A percentile compares a stretch with the other conserved stretches of the same genome.
These are phyloP conservation scores for Metridium senile DNA, from an alignment of 92 coral and sea anemone genomes.

Conservation along the genomic window DNA sequence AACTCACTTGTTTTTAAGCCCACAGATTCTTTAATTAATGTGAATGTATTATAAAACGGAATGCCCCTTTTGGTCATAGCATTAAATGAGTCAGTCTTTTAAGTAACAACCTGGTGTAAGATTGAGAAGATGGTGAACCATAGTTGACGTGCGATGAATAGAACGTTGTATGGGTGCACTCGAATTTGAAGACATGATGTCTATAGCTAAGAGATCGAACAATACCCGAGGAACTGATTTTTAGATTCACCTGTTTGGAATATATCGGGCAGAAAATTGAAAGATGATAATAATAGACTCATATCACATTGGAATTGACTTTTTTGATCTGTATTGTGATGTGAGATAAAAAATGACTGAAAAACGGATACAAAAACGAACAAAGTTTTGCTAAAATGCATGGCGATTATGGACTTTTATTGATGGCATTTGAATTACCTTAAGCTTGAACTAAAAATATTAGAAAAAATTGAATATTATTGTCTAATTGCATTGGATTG, in stretches of 20 bases:
- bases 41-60: background rate
- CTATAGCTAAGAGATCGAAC: background rate
- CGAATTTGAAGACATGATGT: slow-evolving; percentile 6
- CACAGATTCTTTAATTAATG: background rate
- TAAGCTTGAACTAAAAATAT: too few relatives aligned
- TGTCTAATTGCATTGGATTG: too few relatives aligned
- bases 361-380: too few relatives aligned
- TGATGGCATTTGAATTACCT: too few relatives aligned
- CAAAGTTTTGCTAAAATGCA: too few relatives aligned
- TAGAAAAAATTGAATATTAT: too few relatives aligned
- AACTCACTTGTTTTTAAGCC: background rate
- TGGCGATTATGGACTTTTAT: too few relatives aligned
- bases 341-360: too few relatives aligned
- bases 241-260: slow-evolving; percentile 3
- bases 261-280: background rate
- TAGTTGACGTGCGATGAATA: background rate
- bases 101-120: background rate
- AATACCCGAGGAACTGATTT: slow-evolving; percentile 15
- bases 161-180: slow-evolving; percentile 9
- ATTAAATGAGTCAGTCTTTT: background rate
- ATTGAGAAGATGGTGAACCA: background rate
- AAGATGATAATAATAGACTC: slow-evolving; percentile 1
- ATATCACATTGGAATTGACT: background rate
- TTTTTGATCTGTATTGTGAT: background rate
- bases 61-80: background rate